These are phyloP conservation scores for Rotaria macrura DNA, from an alignment of 2,888 invertebrate species.

Conservation along the genomic window DNA sequence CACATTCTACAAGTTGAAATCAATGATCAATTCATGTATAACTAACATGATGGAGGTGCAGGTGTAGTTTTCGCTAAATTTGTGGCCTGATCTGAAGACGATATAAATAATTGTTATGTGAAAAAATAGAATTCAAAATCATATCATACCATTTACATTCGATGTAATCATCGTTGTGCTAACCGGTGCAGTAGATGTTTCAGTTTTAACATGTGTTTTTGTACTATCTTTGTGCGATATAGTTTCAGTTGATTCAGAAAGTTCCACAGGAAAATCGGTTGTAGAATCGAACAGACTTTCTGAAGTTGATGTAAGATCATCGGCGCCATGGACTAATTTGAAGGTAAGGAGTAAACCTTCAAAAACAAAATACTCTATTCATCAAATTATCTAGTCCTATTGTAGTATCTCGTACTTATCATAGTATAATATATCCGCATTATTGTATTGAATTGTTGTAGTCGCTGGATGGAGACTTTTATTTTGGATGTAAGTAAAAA, in stretches of 20 bases:
- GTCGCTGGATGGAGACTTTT: not conserved
- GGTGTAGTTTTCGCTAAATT: not conserved
- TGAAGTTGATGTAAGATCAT: too few species aligned
- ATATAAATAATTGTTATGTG: not conserved
- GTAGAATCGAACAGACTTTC: too few species aligned
- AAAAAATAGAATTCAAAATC: not conserved
- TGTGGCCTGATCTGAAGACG: not conserved
- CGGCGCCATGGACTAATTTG: not conserved
- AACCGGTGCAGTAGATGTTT: too few species aligned
- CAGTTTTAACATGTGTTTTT: too few species aligned
- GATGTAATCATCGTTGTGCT: too few species aligned
- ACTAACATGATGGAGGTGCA: not conserved
- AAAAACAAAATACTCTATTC: not conserved
- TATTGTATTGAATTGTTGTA: not conserved
- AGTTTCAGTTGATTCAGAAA: too few species aligned
- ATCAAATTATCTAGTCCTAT: too few species aligned
- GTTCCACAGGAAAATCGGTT: too few species aligned
- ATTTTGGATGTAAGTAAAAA: too few species aligned
- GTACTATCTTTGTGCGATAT: too few species aligned
- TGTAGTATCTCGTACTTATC: not conserved
- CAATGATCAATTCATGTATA: not conserved
- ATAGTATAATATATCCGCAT: not conserved
- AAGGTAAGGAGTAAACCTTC: not conserved
- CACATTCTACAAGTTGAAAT: not conserved
- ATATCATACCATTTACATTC: not conserved